Base-by-base conservation (phyloP, 2,797 vertebrate genomes). In the Pseudotriccus pelzelni region DNA sequence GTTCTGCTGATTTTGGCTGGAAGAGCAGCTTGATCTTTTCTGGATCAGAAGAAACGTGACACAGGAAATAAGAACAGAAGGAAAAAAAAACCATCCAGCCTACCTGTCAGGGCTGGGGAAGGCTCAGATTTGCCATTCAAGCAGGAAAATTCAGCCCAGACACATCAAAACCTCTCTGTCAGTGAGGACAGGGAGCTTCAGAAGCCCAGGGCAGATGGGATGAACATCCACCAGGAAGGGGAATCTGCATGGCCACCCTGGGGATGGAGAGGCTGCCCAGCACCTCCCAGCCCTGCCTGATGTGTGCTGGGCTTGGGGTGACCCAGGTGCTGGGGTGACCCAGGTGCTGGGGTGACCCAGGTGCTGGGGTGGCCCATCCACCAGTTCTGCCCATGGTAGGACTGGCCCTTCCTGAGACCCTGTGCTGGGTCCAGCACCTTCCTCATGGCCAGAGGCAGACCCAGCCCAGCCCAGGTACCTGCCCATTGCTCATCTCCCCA, bases 231-330 rank as follows among this genome's bases (percentile, higher is more conserved):
- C 55, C 30, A 25, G 34, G 44, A 76, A 49, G 53, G 12, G 49
- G 24, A 20, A 19, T 23, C 41, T n/a, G 17, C 10, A 37, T 0
- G 0, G n/a, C n/a, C 2, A 2, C 23, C n/a, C 22, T 5, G 2
- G 15, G 41, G 36, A 44, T 0, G 5, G 14, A 49, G 28, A n/a
- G 32, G 36, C 14, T 39, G 19, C 41, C 39, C 2, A 2, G 66
- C 14, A 12, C 21, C 64, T 76, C 34, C 19, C 53, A 34, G 34
- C 23, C 37, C 4, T 1, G 41, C 16, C 21, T 46, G 36, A 10
- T 1, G 5, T 7, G 14, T 7, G 11, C n/a, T 47, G 50, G 37
- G 12, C 16, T 25, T 46, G 30, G 34, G 49, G 24, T 55, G 58
- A 63, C 66, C 47, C 49, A 16, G 4, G 3, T 9, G 7, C 13